Evolutionary conservation across 2,888 invertebrate genomes (phyloP), one percentile per base, ranked within the genome.

Genomic region (Rhaphigaster nebulosa): DNA sequence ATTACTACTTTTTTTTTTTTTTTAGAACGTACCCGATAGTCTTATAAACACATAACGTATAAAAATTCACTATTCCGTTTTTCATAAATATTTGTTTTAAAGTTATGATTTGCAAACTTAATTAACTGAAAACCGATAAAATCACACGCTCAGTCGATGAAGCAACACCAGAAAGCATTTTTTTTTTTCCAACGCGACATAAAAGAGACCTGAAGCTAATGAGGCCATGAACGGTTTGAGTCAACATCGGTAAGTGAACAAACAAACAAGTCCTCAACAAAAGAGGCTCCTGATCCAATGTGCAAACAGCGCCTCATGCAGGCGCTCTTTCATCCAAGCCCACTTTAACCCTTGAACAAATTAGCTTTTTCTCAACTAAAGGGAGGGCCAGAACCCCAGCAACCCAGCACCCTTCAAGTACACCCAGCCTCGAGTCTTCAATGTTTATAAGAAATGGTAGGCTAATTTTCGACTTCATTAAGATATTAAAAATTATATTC

Each of bases 231-330:
- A 70, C 70, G 70, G 70, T 70, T 34, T 70, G 70, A 70, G 70
- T 70, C 70, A 70, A 70, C 70, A 70, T 70, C 70, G 70, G 70
- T 70, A 70, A 70, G 70, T 70, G 70, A 70, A 70, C 70, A 70
- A 70, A 70, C 70, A 70, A 70, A 70, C 70, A 70, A 70, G 70
- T 70, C 70, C 70, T 70, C 70, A 70, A 70, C 70, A 70, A 70
- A 70, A 70, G 70, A 65, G 70, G 34, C 70, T 70, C 34, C 70
- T 70, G 70, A 70, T 70, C 70, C 70, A 70, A 34, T 70, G 70
- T 70, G 70, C 70, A 70, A 70, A 70, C 70, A 70, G 70, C 70
- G 70, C 70, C 70, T 70, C 70, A 70, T 34, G 70, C 70, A 70
- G 70, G 34, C 34, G 70, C 70, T 70, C 70, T 70, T 70, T 70